A percentile compares a stretch with the other conserved stretches of the same genome.
These are phyloP conservation scores for Mechanitis messenoides DNA, from an alignment of 2,888 invertebrate species.

Conservation along the genomic window DNA sequence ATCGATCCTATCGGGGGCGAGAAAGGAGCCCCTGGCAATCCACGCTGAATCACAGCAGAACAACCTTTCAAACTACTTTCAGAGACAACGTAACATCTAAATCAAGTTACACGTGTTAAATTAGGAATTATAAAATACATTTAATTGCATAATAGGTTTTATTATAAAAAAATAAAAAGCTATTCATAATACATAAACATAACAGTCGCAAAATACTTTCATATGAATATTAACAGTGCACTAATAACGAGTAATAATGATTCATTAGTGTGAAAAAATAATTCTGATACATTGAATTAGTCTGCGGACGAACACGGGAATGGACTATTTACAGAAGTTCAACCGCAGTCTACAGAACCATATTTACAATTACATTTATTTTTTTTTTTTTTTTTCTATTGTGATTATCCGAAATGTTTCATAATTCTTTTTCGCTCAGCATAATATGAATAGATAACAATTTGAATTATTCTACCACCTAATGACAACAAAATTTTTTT, in stretches of 20 bases:
- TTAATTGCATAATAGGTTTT: conserved; percentile 63
- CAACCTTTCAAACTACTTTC: conserved; percentile 71
- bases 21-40: conserved; percentile 50
- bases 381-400: conserved; percentile 1
- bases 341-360: conserved; percentile 42
- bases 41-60: conserved; percentile 43
- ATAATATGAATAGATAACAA: conserved; percentile 48
- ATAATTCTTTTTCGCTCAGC: conserved; percentile 37
- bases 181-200: conserved; percentile 69
- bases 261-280: conserved; percentile 49
- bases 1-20: conserved; percentile 38
- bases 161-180: conserved; percentile 69
- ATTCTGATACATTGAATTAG: conserved; percentile 38
- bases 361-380: conserved; percentile 17
- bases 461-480: conserved; percentile 50
- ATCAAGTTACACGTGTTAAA: conserved; percentile 30
- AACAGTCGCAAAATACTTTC: conserved; percentile 69
- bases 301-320: conserved; percentile 46
- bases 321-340: conserved; percentile 64
- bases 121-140: conserved; percentile 45
- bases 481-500: conserved; percentile 30
- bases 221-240: conserved; percentile 68
- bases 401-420: conserved; percentile 11
- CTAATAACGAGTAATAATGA: conserved; percentile 71
- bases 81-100: conserved; percentile 52